A percentile compares a stretch with the other conserved stretches of the same genome.
These are phyloP conservation scores for Dendrolimus pini DNA, from an alignment of 2,888 invertebrate species.

Conservation along the genomic window DNA sequence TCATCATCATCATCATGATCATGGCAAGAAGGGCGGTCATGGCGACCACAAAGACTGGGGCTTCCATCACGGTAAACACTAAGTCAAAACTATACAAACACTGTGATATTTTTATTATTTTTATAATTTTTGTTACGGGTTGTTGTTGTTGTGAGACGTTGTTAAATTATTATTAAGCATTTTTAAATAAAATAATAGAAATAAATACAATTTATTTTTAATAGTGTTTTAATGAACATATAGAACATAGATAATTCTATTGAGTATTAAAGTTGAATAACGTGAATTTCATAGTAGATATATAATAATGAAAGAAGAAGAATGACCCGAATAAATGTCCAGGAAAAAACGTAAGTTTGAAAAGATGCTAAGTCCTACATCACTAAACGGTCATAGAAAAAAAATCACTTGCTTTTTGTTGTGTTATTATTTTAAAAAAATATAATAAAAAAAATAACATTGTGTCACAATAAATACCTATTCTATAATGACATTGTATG, in stretches of 20 bases:
- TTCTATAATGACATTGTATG: too few relatives aligned
- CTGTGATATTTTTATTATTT: slow-evolving; percentile 52
- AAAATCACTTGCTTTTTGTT: too few relatives aligned
- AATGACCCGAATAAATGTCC: too few relatives aligned
- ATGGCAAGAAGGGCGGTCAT: slow-evolving; percentile 69
- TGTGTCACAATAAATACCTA: too few relatives aligned
- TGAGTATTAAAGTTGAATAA: too few relatives aligned
- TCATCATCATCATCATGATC: slow-evolving; percentile 65
- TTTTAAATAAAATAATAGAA: slow-evolving; percentile 21
- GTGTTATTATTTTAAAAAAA: too few relatives aligned
- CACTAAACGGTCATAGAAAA: too few relatives aligned
- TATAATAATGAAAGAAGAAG: too few relatives aligned
- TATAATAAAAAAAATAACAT: too few relatives aligned
- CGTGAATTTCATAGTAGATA: too few relatives aligned
- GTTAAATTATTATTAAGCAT: slow-evolving; percentile 29
- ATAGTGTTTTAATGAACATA: slow-evolving; percentile 1
- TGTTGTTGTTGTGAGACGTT: slow-evolving; percentile 27
- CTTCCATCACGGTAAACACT: slow-evolving; percentile 67
- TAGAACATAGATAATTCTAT: neutral
- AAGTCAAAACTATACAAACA: slow-evolving; percentile 28
- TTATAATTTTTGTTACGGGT: slow-evolving; percentile 26
- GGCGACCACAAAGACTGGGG: slow-evolving; percentile 65
- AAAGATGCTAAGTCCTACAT: too few relatives aligned
- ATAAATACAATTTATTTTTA: slow-evolving; percentile 13
- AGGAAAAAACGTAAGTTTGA: too few relatives aligned